phyloP scores from a whole-genome alignment of 2,113 vertebrate genomes.

The Morone saxatilis region DNA sequence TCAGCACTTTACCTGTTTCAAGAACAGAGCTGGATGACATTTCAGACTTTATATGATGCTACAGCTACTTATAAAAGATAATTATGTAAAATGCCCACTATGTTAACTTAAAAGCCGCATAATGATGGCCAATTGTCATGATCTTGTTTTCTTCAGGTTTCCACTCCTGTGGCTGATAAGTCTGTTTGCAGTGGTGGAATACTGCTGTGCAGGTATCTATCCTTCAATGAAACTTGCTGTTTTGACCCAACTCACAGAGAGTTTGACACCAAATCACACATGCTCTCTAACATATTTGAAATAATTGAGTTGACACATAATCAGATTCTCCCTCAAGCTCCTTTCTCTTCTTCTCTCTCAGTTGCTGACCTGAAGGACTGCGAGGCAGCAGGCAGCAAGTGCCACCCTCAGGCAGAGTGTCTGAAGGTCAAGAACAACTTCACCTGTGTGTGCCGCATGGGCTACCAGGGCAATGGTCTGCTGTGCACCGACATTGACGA shows the following conservation, averaged over 20 bases:
- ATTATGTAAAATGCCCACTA: background rate
- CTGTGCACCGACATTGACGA: conserved; percentile 84
- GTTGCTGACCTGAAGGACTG: conserved; percentile 76
- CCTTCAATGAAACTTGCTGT: background rate
- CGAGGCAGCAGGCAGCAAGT: conserved; percentile 68
- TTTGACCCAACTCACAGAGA: background rate
- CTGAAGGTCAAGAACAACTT: conserved; percentile 67
- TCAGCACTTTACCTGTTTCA: conserved; percentile 13
- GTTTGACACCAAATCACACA: background rate
- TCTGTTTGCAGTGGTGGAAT: conserved; percentile 60
- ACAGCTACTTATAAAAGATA: background rate
- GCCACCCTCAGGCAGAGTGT: conserved; percentile 81
- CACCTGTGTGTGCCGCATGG: conserved; percentile 77
- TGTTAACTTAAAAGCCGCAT: background rate
- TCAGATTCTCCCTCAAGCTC: background rate
- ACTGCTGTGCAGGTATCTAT: conserved; percentile 71
- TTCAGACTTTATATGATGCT: conserved; percentile 16
- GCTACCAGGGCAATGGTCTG: conserved; percentile 82
- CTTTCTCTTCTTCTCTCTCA: conserved; percentile 41
- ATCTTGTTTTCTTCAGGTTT: conserved; percentile 60
- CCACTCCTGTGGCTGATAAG: conserved; percentile 70
- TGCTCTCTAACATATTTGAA: background rate
- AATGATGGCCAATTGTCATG: background rate
- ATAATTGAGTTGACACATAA: background rate
- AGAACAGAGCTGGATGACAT: conserved; percentile 25